Evolutionary conservation across 2,888 invertebrate species (phyloP).

Genomic region (Calameuta pallipes): DNA sequence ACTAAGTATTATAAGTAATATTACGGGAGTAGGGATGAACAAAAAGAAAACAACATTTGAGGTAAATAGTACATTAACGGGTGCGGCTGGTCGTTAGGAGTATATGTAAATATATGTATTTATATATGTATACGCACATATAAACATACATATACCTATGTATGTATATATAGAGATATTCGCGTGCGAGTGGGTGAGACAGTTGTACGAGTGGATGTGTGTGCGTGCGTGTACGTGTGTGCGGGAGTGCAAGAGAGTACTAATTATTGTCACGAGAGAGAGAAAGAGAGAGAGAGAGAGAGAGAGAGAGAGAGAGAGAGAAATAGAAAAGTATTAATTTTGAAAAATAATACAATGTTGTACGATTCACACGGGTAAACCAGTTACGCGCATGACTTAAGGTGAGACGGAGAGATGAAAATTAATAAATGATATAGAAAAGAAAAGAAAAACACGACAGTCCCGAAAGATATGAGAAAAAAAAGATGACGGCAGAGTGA

Average conservation of each 20-base stretch:
- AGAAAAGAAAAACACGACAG: not conserved
- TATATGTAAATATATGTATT: constrained; percentile 1
- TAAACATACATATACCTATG: not conserved
- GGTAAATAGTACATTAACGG: not conserved
- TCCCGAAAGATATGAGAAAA: not conserved
- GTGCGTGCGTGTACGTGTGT: not conserved
- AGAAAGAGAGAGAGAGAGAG: not conserved
- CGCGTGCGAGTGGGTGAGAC: constrained; percentile 11
- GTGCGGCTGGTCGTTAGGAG: not conserved
- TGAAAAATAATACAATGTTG: not conserved
- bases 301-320: constrained; percentile 5
- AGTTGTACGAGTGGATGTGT: not conserved
- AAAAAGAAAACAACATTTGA: constrained; percentile 7
- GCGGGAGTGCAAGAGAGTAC: not conserved
- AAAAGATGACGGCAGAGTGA: not conserved
- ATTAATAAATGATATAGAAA: not conserved
- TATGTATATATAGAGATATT: constrained; percentile 5
- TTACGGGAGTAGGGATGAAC: constrained; percentile 5
- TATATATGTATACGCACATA: not conserved
- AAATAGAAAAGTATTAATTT: not conserved
- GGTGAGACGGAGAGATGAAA: not conserved
- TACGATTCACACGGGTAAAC: not conserved
- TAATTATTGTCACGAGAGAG: constrained; percentile 1
- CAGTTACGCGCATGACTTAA: not conserved
- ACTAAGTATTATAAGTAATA: constrained; percentile 34